Percentiles rank a stretch among this genome's conserved stretches.
Conservation (phyloP, 2,888 invertebrate species). For the Sminthurides aquaticus region DNA sequence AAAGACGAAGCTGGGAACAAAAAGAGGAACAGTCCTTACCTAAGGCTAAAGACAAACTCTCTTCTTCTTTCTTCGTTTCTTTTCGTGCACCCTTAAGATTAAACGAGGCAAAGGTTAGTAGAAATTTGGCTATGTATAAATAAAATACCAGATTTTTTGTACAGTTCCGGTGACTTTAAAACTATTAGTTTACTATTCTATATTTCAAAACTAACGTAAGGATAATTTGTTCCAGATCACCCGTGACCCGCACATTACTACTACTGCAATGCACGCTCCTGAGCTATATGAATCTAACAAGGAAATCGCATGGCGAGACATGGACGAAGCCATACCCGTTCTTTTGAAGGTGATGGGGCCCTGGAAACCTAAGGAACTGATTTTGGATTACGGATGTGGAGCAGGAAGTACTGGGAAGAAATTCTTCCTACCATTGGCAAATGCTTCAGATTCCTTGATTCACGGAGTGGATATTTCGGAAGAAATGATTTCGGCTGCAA, state of each 20-base stretch:
- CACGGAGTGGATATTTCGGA: constrained; percentile 31
- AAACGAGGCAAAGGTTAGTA: too few relatives aligned
- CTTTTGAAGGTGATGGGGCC: constrained; percentile 21
- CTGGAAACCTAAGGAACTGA: constrained; percentile 17
- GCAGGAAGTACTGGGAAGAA: constrained; percentile 31
- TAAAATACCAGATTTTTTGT: too few relatives aligned
- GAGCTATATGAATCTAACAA: constrained; percentile 32
- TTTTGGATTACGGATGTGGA: constrained; percentile 38
- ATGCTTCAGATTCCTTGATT: constrained; percentile 23
- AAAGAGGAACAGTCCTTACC: too few relatives aligned
- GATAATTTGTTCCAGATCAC: background rate
- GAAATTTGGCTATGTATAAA: too few relatives aligned
- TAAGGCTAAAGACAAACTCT: too few relatives aligned
- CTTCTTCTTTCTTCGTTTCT: too few relatives aligned
- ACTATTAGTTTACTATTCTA: too few relatives aligned
- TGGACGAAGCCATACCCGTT: constrained; percentile 26
- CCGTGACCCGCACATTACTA: background rate
- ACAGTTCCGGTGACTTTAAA: too few relatives aligned
- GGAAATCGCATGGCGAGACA: constrained; percentile 27
- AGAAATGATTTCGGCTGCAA: constrained; percentile 33
- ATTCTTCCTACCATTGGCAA: constrained; percentile 26
- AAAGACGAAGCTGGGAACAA: too few relatives aligned
- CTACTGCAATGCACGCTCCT: constrained; percentile 29
- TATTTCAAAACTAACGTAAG: too few relatives aligned
- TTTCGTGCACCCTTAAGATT: too few relatives aligned